Conservation (phyloP, 2,888 invertebrate genomes). For the Metellina segmentata region DNA sequence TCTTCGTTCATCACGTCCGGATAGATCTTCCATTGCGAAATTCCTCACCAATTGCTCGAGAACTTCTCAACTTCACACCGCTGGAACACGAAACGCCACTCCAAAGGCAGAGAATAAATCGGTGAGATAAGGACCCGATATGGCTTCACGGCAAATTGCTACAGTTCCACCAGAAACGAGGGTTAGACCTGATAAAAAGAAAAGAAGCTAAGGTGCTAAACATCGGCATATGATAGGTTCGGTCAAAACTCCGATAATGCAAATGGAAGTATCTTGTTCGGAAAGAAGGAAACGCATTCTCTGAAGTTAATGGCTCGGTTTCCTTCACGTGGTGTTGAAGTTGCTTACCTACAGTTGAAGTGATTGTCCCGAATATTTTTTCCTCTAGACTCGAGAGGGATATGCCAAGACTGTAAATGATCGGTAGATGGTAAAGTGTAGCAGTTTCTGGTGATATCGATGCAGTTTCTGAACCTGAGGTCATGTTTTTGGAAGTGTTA, state of each 20-base stretch:
- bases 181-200: conserved; percentile 30
- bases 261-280: conserved; percentile 58
- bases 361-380: too few relatives aligned
- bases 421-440: not conserved
- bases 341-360: too few relatives aligned
- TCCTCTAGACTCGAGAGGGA: too few relatives aligned
- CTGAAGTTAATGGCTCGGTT: not conserved
- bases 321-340: not conserved
- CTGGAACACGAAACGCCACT: not conserved
- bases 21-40: conserved; percentile 17
- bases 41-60: conserved; percentile 8
- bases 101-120: not conserved
- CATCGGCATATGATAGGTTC: conserved; percentile 24
- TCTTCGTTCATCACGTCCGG: not conserved
- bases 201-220: conserved; percentile 28
- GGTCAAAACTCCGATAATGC: conserved; percentile 28
- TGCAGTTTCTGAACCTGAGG: too few relatives aligned
- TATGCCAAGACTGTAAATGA: not conserved
- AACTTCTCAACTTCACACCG: not conserved
- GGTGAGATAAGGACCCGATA: conserved; percentile 5
- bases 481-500: too few relatives aligned
- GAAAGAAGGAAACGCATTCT: conserved; percentile 10
- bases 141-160: conserved; percentile 8
- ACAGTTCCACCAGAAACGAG: not conserved
- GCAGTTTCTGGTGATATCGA: too few relatives aligned